These are phyloP conservation scores for Tyto alba DNA, from an alignment of 2,113 vertebrate genomes.

Conservation along the genomic window DNA sequence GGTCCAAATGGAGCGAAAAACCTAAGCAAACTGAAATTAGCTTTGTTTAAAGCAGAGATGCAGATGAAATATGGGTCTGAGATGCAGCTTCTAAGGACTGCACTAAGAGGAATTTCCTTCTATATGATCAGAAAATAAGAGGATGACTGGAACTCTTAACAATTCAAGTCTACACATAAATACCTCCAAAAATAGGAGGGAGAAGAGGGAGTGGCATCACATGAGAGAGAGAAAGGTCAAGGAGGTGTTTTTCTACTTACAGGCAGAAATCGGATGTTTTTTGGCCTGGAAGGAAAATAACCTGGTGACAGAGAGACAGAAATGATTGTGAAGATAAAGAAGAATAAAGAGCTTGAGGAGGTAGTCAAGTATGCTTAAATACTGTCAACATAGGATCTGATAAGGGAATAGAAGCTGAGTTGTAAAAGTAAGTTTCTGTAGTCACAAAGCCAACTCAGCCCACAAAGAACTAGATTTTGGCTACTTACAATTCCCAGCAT, in stretches of 20 bases:
- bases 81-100: background rate
- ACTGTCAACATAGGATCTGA: background rate
- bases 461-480: background rate
- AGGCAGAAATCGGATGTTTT: background rate
- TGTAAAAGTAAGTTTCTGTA: background rate
- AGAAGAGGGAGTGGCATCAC: background rate
- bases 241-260: background rate
- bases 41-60: background rate
- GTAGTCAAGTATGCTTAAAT: background rate
- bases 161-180: background rate
- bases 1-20: background rate
- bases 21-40: background rate
- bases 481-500: background rate
- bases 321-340: background rate
- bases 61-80: background rate
- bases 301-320: background rate
- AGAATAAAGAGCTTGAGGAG: background rate
- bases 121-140: background rate
- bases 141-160: background rate
- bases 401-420: background rate
- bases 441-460: background rate
- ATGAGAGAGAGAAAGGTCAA: background rate
- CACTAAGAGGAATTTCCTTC: background rate
- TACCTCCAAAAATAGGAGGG: background rate
- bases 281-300: conserved; percentile 13